Evolutionary conservation across 2,113 vertebrate genomes (phyloP), one percentile per base, ranked within the genome.

Genomic region (Nothobranchius kuhntae): DNA sequence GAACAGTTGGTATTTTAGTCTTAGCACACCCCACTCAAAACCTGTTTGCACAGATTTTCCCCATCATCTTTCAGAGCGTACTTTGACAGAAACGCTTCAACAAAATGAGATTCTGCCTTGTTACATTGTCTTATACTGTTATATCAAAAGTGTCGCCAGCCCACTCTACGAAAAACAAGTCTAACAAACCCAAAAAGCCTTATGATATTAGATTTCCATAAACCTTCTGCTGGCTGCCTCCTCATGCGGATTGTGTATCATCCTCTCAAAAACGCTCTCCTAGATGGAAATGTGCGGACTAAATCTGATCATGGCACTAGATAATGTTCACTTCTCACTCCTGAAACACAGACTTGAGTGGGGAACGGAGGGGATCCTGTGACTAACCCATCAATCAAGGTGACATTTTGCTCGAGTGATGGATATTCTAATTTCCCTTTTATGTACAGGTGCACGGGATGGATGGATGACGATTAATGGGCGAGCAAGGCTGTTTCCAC

Each of bases 361-460:
- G 80, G 72, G 76, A 81, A 86, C 67, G 61, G 60, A 85, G 86
- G 83, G 80, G 87, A 88, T 91, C 83, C 81, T 71, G 80, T 87
- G 87, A 90, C 83, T 87, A 78, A 90, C 71, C 83, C 90, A 92
- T 92, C 91, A 90, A 90, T 92, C 89, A 92, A 4, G 3, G 78
- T 89, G 87, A 91, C 89, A 68, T 83, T 73, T 74, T 7, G 68
- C 81, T 78, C 78, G 48, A 88, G 86, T 91, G 89, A 92, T 92
- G 89, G 91, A 92, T 90, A 91, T 91, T 90, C 86, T 89, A 88
- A 91, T 91, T 89, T 90, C 84, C 85, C 86, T 86, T 87, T 88
- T 87, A 88, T 89, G 88, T 87, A 91, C 90, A 90, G 89, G 89
- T 90, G 82, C 77, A 71, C 65, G 61, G 83, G 86, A 89, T 81